Conservation (phyloP, 2,113 vertebrate genomes). For the Anhinga rufa region DNA sequence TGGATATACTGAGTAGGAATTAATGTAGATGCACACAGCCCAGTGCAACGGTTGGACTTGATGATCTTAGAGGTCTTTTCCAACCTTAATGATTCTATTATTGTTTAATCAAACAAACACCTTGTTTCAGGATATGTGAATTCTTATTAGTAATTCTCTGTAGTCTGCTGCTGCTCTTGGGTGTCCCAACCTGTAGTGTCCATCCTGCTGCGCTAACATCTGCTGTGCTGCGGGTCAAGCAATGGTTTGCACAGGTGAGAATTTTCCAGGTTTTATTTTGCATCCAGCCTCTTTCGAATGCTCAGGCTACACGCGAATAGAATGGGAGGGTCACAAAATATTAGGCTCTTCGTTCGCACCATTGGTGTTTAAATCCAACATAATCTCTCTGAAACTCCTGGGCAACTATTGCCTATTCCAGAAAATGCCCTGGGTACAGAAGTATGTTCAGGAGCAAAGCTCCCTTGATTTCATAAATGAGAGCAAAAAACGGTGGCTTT, state of each 20-base stretch:
- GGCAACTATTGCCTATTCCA: background rate
- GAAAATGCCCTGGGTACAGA: background rate
- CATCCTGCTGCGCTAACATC: background rate
- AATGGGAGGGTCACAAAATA: background rate
- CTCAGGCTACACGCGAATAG: background rate
- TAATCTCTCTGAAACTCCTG: rapidly evolving
- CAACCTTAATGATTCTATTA: too few relatives aligned
- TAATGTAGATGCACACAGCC: background rate
- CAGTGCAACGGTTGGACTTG: background rate
- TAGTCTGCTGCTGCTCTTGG: background rate
- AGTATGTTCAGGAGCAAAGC: background rate
- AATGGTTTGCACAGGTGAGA: background rate
- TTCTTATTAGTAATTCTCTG: background rate
- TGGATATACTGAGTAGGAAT: background rate
- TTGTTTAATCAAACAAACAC: background rate
- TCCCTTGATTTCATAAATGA: background rate
- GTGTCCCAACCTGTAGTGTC: background rate
- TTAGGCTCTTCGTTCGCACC: background rate
- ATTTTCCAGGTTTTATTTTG: constrained; percentile 2
- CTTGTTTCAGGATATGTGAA: background rate
- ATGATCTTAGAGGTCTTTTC: too few relatives aligned
- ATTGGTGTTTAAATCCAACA: background rate
- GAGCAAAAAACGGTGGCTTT: background rate
- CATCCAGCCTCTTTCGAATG: background rate
- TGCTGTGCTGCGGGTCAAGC: background rate